These are phyloP conservation scores for Lepidocyrtoides sp. DNA, from an alignment of 2,888 invertebrate genomes.

Conservation along the genomic window DNA sequence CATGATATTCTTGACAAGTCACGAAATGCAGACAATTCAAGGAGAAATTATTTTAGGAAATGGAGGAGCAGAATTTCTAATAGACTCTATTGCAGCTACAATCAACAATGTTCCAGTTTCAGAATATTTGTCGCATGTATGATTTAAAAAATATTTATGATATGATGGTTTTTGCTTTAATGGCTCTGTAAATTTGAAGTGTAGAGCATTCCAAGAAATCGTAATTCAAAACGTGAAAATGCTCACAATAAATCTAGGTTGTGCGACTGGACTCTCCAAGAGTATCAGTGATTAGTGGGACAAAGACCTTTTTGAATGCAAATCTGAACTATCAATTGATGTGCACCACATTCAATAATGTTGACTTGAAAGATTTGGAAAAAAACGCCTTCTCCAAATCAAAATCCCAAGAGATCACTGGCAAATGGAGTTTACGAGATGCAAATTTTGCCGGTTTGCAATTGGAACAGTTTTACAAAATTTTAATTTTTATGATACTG, in stretches of 20 bases:
- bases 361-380: conserved; percentile 72
- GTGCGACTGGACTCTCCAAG: conserved; percentile 50
- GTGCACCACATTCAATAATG: conserved; percentile 75
- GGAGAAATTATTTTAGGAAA: conserved; percentile 54
- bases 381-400: conserved; percentile 79
- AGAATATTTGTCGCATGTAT: conserved; percentile 73
- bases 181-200: conserved; percentile 54
- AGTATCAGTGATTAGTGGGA: conserved; percentile 58
- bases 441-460: conserved; percentile 56
- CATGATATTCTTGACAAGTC: conserved; percentile 42
- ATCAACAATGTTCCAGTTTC: conserved; percentile 77
- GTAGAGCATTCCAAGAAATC: too few species aligned
- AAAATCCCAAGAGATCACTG: conserved; percentile 75
- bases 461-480: not conserved
- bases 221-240: too few species aligned
- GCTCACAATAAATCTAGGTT: conserved; percentile 76
- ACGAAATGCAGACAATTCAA: conserved; percentile 49
- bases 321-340: conserved; percentile 57
- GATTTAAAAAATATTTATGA: too few species aligned
- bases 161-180: too few species aligned
- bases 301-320: conserved; percentile 75
- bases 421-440: conserved; percentile 71
- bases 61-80: conserved; percentile 30
- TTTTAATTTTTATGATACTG: not conserved
- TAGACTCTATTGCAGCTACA: not conserved